Evolutionary conservation across 2,113 vertebrate species (phyloP), one percentile per base, ranked within the genome.

Genomic region (Numida meleagris): DNA sequence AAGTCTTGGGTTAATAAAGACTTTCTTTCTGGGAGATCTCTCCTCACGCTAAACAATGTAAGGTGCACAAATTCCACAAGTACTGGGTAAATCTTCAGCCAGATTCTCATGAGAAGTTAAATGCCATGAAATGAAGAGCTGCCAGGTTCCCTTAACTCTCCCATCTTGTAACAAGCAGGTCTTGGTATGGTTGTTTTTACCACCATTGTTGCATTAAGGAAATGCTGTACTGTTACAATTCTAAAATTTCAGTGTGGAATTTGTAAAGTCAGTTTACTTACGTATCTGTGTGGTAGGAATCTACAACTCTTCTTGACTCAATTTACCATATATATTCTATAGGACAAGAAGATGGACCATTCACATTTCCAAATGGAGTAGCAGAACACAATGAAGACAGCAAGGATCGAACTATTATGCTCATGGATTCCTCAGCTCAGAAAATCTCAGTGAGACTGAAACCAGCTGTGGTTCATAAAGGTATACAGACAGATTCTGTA

Each of bases 291-390:
- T 74, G 58, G 46, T 58, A 78, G 38, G 42, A 94, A 79, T 50
- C 40, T 75, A 3, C 46, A 88, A 40, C 25, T 76, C 12, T 10
- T 82, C 12, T 53, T 93, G 24, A 27, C 48, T 72, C 34, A 73
- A 20, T 59, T 94, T 65, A 50, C 43, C 3, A 0, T 67, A 15
- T 75, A 3, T 76, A 12, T 73, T 62, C 16, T 89, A 15, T 68
- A 99, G 98, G 97, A 73, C 97, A 98, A n/a, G 99, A 99, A 7
- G 99, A 99, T 53, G 98, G 98, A 53, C 94, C 96, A 2, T 99
- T 99, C 82, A 89, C 98, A 8, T 98, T 98, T 90, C 97, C 97
- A 17, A 97, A 98, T 2, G 98, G 98, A 66, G 86, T 36, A 14
- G 71, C 88, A 57, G 98, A 98, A 51, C 97, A 97, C 38, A 72